Evolutionary conservation across 1,140 invertebrate genomes (phyloP).

Genomic region (Drosophila navojoa): DNA sequence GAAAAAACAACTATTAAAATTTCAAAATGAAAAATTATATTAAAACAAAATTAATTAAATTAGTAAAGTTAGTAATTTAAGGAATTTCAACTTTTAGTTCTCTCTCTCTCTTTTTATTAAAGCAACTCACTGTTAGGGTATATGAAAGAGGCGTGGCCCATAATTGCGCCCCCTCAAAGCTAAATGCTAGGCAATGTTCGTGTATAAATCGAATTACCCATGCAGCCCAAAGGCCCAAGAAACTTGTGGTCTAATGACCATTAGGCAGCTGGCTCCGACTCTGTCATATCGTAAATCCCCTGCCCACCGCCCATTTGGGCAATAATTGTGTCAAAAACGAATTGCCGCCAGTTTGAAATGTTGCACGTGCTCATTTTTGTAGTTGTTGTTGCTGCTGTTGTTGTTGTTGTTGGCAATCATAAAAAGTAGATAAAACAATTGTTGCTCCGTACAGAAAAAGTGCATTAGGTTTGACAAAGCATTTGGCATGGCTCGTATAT

Average conservation of each 20-base stretch:
- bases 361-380: slow-evolving; percentile 63
- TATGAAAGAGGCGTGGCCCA: slow-evolving; percentile 2
- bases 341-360: slow-evolving; percentile 57
- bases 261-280: slow-evolving; percentile 40
- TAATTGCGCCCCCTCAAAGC: slow-evolving; percentile 31
- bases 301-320: background rate
- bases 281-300: slow-evolving; percentile 22
- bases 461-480: slow-evolving; percentile 50
- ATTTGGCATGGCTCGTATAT: slow-evolving; percentile 35
- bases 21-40: too few relatives aligned
- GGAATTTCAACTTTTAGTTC: too few relatives aligned
- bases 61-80: too few relatives aligned
- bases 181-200: slow-evolving; percentile 41
- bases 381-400: slow-evolving; percentile 4
- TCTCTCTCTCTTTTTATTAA: too few relatives aligned
- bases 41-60: too few relatives aligned
- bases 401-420: slow-evolving; percentile 17
- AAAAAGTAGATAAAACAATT: slow-evolving; percentile 56
- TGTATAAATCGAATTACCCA: slow-evolving; percentile 66
- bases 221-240: slow-evolving; percentile 23
- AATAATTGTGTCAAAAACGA: slow-evolving; percentile 69
- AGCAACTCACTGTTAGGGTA: background rate
- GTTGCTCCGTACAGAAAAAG: slow-evolving; percentile 25
- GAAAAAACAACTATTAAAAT: too few relatives aligned
- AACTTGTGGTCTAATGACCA: slow-evolving; percentile 52